Conservation (phyloP, 2,797 vertebrate genomes). For the Pipistrellus pipistrellus region DNA sequence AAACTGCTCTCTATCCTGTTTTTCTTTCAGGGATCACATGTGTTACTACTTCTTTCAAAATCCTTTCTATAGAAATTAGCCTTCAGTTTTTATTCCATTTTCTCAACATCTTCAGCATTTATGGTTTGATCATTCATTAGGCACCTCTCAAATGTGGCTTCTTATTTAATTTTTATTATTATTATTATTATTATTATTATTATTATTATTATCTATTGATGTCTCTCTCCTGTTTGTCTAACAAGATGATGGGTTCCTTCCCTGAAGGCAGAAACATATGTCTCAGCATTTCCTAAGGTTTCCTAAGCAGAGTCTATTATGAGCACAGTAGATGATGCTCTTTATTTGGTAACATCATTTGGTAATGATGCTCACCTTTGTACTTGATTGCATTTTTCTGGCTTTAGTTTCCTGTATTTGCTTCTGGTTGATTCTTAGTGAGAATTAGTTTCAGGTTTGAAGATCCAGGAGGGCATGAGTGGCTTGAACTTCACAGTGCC, state of each 20-base stretch:
- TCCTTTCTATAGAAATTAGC: slow-evolving; percentile 13
- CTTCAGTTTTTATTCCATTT: not conserved
- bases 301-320: not conserved
- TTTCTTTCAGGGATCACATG: not conserved
- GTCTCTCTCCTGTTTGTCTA: not conserved
- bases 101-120: not conserved
- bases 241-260: not conserved
- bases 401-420: not conserved
- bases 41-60: not conserved
- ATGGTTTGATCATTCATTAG: not conserved
- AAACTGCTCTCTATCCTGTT: not conserved
- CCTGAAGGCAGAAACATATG: not conserved
- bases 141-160: not conserved
- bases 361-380: not conserved
- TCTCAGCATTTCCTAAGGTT: not conserved
- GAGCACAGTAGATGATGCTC: not conserved
- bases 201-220: not conserved
- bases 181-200: too few relatives aligned
- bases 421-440: not conserved
- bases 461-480: not conserved
- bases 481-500: not conserved
- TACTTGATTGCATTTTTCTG: not conserved
- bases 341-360: too few relatives aligned
- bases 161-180: not conserved
- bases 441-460: not conserved